Evolutionary conservation across 2,888 invertebrate genomes (phyloP).

Genomic region (Macropis europaea): DNA sequence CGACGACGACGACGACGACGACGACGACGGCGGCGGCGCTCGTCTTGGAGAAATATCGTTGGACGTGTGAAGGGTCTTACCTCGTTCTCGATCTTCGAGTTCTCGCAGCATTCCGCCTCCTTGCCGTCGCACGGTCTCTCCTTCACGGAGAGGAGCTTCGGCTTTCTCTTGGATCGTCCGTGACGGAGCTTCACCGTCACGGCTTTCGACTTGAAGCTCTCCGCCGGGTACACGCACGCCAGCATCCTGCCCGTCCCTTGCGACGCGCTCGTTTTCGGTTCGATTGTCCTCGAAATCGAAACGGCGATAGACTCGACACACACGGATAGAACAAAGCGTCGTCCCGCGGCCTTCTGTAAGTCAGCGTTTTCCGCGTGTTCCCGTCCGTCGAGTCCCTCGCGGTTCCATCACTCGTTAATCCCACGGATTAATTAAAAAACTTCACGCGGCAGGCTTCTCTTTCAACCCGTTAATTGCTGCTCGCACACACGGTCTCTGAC

Average conservation of each 20-base stretch:
- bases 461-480: neutral
- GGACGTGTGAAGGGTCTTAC: conserved; percentile 55
- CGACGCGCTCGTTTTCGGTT: conserved; percentile 29
- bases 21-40: neutral
- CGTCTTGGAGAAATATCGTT: conserved; percentile 27
- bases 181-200: conserved; percentile 73
- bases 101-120: conserved; percentile 42
- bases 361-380: no score
- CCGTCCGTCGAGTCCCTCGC: neutral
- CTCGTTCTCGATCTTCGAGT: conserved; percentile 60
- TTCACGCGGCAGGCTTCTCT: neutral
- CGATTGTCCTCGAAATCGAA: neutral
- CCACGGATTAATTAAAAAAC: conserved; percentile 20
- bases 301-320: no score
- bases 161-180: conserved; percentile 72
- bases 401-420: conserved; percentile 20
- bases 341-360: neutral
- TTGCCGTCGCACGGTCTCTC: conserved; percentile 56
- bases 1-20: no score
- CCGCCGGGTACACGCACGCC: conserved; percentile 77
- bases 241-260: conserved; percentile 65
- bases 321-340: neutral
- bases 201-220: conserved; percentile 75
- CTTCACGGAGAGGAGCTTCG: conserved; percentile 68
- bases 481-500: neutral